phyloP scores from a whole-genome alignment of 2,797 vertebrate species.

The Adelosebastes latens region DNA sequence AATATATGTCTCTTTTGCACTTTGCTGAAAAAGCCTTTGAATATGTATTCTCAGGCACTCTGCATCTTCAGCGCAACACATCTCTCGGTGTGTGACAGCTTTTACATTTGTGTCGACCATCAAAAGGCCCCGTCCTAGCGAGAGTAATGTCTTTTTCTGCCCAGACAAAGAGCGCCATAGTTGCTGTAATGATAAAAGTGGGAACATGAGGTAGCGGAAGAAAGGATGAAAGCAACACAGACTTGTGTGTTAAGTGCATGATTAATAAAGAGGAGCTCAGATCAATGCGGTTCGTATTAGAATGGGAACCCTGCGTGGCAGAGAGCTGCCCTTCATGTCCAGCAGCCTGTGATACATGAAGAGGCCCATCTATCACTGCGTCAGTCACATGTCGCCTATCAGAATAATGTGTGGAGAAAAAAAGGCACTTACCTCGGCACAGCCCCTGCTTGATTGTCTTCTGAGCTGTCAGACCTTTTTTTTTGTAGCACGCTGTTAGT shows the following conservation, averaged over 20 bases:
- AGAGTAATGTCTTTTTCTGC: constrained; percentile 46
- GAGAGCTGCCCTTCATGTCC: constrained; percentile 63
- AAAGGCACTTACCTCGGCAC: constrained; percentile 32
- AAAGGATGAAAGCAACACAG: constrained; percentile 67
- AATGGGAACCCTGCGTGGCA: constrained; percentile 37
- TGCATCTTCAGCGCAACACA: constrained; percentile 29
- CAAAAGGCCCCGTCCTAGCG: constrained; percentile 31
- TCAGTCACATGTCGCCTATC: constrained; percentile 42
- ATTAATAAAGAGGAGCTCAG: constrained; percentile 67
- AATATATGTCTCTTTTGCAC: neutral
- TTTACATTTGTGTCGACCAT: constrained; percentile 34
- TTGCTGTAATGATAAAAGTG: constrained; percentile 67
- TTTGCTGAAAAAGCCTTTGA: constrained; percentile 3
- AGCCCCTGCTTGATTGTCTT: constrained; percentile 26
- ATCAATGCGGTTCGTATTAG: constrained; percentile 58
- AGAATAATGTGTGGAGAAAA: constrained; percentile 22
- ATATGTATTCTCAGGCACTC: constrained; percentile 9
- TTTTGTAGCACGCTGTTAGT: neutral
- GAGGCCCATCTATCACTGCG: constrained; percentile 51
- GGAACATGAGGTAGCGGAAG: constrained; percentile 19
- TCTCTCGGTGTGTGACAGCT: constrained; percentile 4
- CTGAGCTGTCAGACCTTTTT: constrained; percentile 27
- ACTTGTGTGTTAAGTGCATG: constrained; percentile 66
- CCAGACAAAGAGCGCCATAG: constrained; percentile 28
- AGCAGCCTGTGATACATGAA: constrained; percentile 48